phyloP scores from a whole-genome alignment of 2,888 invertebrate species.

The Lasioglossum oenotherae region DNA sequence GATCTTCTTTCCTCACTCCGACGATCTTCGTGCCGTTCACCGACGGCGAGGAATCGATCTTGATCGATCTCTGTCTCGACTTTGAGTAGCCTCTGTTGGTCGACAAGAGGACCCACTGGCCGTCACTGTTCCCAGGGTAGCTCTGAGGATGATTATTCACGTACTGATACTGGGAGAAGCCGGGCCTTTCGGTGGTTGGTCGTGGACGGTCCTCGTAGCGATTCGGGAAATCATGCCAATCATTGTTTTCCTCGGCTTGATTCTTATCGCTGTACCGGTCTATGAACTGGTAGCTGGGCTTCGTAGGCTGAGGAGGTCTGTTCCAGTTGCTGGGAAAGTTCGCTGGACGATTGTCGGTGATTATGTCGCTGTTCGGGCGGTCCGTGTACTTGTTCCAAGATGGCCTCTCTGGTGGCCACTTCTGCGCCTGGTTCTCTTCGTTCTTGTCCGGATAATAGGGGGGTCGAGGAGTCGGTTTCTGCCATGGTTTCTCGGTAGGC shows the following conservation, averaged over 20 bases:
- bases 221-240: slow-evolving; percentile 73
- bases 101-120: slow-evolving; percentile 91
- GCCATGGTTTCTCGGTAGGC: slow-evolving; percentile 76
- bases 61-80: slow-evolving; percentile 83
- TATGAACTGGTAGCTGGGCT: slow-evolving; percentile 69
- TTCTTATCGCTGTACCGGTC: slow-evolving; percentile 69
- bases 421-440: slow-evolving; percentile 78
- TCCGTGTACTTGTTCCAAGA: slow-evolving; percentile 83
- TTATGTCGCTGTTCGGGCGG: slow-evolving; percentile 84
- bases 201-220: slow-evolving; percentile 73
- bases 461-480: slow-evolving; percentile 68
- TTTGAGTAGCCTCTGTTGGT: slow-evolving; percentile 90
- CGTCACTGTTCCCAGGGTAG: slow-evolving; percentile 89
- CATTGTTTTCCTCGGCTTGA: slow-evolving; percentile 72
- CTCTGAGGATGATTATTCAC: slow-evolving; percentile 85
- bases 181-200: slow-evolving; percentile 74
- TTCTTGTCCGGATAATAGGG: slow-evolving; percentile 75
- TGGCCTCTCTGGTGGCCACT: slow-evolving; percentile 84
- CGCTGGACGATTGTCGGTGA: slow-evolving; percentile 86
- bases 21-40: slow-evolving; percentile 41
- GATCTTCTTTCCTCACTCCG: slow-evolving; percentile 45
- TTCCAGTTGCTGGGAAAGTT: slow-evolving; percentile 85
- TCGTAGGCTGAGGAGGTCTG: slow-evolving; percentile 70
- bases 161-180: slow-evolving; percentile 85
- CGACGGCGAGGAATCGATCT: slow-evolving; percentile 74